A percentile compares a stretch with the other conserved stretches of the same genome.
phyloP scores from a whole-genome alignment of 2,888 invertebrate species.

The Netelia inedita region DNA sequence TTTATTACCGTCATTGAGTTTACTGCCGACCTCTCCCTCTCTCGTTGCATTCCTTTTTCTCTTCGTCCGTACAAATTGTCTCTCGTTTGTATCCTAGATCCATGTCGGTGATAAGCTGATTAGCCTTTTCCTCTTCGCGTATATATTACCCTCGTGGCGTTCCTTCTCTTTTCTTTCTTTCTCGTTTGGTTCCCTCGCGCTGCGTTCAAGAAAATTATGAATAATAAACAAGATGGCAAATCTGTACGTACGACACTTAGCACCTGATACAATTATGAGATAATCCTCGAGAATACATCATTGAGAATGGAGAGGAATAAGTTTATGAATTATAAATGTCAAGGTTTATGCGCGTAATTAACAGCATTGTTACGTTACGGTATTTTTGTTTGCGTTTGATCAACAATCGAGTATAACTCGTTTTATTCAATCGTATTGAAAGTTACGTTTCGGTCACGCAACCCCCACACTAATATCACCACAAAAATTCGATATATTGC shows the following conservation, averaged over 20 bases:
- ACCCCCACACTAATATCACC: no score
- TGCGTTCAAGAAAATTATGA: constrained; percentile 9
- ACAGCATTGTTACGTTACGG: no score
- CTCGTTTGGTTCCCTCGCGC: not conserved
- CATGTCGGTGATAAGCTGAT: constrained; percentile 67
- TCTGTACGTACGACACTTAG: not conserved
- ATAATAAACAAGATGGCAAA: not conserved
- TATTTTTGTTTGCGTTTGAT: no score
- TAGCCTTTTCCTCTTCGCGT: constrained; percentile 59
- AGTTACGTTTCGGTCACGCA: no score
- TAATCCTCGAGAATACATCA: not conserved
- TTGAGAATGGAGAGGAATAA: not conserved
- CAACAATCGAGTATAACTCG: no score
- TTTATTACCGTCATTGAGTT: constrained; percentile 47
- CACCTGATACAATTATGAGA: constrained; percentile 7
- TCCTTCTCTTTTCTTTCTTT: constrained; percentile 11
- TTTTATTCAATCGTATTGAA: no score
- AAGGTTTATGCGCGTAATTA: no score
- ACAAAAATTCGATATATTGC: no score
- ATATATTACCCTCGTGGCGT: constrained; percentile 7
- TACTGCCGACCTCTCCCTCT: constrained; percentile 44
- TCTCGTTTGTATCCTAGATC: constrained; percentile 55
- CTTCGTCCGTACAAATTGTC: constrained; percentile 53
- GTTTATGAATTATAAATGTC: not conserved
- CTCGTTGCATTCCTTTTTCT: not conserved